Conservation (phyloP, 2,888 invertebrate species). For the Spisula solida region DNA sequence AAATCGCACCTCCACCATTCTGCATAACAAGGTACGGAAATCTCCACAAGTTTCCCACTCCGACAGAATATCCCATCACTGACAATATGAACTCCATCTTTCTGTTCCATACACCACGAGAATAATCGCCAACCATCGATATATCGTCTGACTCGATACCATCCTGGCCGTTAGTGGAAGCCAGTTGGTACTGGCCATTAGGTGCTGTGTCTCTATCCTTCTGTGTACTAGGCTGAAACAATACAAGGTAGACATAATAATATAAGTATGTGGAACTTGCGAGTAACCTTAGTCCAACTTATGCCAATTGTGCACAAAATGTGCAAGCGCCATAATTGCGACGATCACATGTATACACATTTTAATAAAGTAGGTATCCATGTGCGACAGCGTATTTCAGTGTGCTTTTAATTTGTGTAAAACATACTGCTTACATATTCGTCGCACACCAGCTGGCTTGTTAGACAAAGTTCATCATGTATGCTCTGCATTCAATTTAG, state of each 20-base stretch:
- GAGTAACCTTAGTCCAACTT: too few species aligned
- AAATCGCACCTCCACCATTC: constrained; percentile 79
- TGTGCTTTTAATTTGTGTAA: too few species aligned
- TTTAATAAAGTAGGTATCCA: too few species aligned
- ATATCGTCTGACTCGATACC: constrained; percentile 26
- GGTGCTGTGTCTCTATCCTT: not conserved
- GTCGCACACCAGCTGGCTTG: too few species aligned
- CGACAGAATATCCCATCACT: constrained; percentile 79
- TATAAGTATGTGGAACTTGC: too few species aligned
- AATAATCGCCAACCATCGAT: constrained; percentile 51
- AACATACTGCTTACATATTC: too few species aligned
- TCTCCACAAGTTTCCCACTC: constrained; percentile 79
- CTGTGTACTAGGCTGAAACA: constrained; percentile 9
- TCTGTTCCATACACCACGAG: constrained; percentile 90
- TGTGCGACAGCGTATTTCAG: too few species aligned
- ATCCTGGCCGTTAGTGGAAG: constrained; percentile 23
- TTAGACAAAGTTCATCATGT: too few species aligned
- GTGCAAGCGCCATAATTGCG: too few species aligned
- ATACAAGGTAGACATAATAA: not conserved
- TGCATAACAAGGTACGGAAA: constrained; percentile 79
- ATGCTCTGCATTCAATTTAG: too few species aligned
- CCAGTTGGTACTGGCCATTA: constrained; percentile 34
- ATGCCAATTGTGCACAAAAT: too few species aligned
- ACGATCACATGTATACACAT: too few species aligned
- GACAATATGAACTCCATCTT: constrained; percentile 78